Base-by-base conservation (phyloP, 2,888 invertebrate species). In the Dastarcus helophoroides region DNA sequence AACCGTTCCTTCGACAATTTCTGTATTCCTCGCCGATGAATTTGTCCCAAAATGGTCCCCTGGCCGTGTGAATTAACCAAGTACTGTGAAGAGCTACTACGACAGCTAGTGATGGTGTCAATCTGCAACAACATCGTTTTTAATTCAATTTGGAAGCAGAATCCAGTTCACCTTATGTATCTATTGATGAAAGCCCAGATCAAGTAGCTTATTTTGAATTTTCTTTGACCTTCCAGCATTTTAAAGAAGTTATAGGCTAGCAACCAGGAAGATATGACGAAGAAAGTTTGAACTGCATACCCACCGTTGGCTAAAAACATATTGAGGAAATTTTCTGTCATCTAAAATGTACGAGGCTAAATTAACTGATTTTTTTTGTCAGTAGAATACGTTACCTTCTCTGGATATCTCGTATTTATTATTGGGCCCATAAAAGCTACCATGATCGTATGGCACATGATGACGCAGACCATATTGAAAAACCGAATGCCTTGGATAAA, bases 401-500 rank as follows among this genome's bases (percentile, higher is more conserved):
- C 53, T 8, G 39, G 32, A 29, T 46, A 50, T 29, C 37, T 33
- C 4, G 49, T 38, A 36, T 53, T 51, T 3, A 42, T 29, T 3
- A 51, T 37, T 11, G 49, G 49, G 6, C 43, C 43, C 8, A 44
- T 40, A 12, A 53, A 42, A 11, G 38, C 26, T 8, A 37, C 23
- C 47, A 51, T 45, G n/a, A 51, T 30, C 4, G 49, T 48, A 30
- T 53, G 53, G 17, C 40, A 37, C 26, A 44, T 17, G 17, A 53
- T 50, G 3, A 53, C 49, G 24, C 46, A 46, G 4, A 51, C 36
- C 45, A 51, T 45, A 21, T 44, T 51, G 28, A 41, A 47, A 32
- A 51, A 50, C 26, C 51, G 36, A 1, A 53, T 42, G 9, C 53
- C 53, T 36, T 51, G 48, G 9, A 53, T 49, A 13, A 37, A 43